Base-by-base conservation (phyloP, 2,797 vertebrate species). In the Sebastiscus albofasciatus region DNA sequence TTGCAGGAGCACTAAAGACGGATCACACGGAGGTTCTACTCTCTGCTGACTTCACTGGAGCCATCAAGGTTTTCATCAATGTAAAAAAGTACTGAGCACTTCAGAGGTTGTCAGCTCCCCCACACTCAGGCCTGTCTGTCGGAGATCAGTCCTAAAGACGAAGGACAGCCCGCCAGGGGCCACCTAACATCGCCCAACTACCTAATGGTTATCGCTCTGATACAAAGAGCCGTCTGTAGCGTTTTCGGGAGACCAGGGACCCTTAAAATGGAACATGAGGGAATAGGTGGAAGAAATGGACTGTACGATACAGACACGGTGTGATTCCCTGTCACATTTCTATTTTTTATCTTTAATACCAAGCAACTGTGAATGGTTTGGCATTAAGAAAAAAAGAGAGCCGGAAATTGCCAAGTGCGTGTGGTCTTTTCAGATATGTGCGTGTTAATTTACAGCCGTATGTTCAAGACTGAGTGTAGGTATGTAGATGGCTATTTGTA, bases 1-100 rank as follows among this genome's bases (percentile, higher is more conserved):
- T 75, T 83, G 67, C 90, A 99, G 99, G 98, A 90, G 97, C 97
- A 73, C 91, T 97, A 79, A 99, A 99, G 96, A 97, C 96, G 0
- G 98, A 99, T 86, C 97, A 98, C 94, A 96, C 97, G 0, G 98
- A 99, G 94, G 98, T 99, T 88, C 96, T 99, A 79, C 97, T 99
- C 39, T 99, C 99, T 1, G 99, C 98, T 2, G 98, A 99, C 93
- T 99, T 99, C 92, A 99, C 98, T 20, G 99, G 98, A 90, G 98
- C 99, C 92, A 99, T 99, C 95, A 99, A 99, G 94, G 98, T 99
- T 92, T 99, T 99, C 92, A 96, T 98, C 93, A 99, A 99, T 87
- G 98, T 97, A 83, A 99, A 98, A 90, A 99, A 98, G 95, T 96
- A 94, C 82, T 94, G 96, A 96, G 92, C 92, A 70, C 67, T 84